phyloP scores from a whole-genome alignment of 2,113 vertebrate genomes.

The Psettodes erumei region DNA sequence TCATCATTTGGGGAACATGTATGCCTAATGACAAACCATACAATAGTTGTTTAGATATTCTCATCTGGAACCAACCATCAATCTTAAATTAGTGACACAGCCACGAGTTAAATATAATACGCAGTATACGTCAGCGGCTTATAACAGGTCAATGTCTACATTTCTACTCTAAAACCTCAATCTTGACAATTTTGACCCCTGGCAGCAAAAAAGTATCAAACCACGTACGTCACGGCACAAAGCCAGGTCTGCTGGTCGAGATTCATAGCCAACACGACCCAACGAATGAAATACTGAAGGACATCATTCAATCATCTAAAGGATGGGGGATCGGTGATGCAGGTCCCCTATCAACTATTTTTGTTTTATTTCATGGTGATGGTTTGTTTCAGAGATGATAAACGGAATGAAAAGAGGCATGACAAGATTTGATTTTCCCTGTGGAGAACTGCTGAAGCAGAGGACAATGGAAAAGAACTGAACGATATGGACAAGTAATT shows the following conservation, averaged over 20 bases:
- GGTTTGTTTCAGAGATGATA: constrained; percentile 10
- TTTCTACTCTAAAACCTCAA: constrained; percentile 8
- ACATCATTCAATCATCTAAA: constrained; percentile 40
- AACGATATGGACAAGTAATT: constrained; percentile 4
- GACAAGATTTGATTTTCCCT: background rate
- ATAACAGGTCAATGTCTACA: background rate
- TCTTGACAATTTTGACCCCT: constrained; percentile 27
- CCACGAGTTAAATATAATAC: background rate
- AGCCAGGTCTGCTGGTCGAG: constrained; percentile 44
- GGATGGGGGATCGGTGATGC: background rate
- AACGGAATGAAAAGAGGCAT: background rate
- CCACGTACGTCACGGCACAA: constrained; percentile 10
- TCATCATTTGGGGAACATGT: background rate
- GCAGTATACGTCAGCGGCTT: background rate
- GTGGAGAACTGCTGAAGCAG: background rate
- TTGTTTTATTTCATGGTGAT: constrained; percentile 7
- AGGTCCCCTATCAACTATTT: constrained; percentile 13
- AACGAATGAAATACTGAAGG: constrained; percentile 46
- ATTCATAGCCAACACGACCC: constrained; percentile 39
- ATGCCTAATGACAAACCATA: background rate
- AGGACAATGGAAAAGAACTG: constrained; percentile 17
- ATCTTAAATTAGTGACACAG: background rate
- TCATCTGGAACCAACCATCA: background rate
- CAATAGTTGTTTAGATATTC: background rate
- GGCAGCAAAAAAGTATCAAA: constrained; percentile 46